A percentile compares a stretch with the other conserved stretches of the same genome.
Conservation (phyloP, 2,113 vertebrate species). For the Cephalopholis sonnerati region DNA sequence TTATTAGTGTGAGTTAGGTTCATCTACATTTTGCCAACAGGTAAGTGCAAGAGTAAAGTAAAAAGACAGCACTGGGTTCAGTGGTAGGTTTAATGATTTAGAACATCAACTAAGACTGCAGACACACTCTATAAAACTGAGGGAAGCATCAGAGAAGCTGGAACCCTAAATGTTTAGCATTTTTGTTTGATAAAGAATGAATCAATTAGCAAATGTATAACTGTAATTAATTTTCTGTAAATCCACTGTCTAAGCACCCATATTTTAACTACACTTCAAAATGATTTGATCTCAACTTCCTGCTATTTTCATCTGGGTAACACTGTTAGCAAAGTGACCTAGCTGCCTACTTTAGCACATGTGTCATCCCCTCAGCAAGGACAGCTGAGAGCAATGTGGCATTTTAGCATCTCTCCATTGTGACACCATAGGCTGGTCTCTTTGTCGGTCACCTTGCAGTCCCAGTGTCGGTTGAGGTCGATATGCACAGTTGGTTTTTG, state of each 20-base stretch:
- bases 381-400: background rate
- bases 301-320: no score
- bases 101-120: no score
- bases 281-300: no score
- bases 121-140: no score
- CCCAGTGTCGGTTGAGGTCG: background rate
- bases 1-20: no score
- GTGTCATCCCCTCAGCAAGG: background rate
- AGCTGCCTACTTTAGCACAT: background rate
- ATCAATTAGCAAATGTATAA: background rate
- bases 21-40: no score
- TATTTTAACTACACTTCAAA: background rate
- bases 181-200: background rate
- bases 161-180: background rate
- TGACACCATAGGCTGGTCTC: background rate
- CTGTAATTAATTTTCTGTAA: background rate
- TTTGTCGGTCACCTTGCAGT: background rate
- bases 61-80: no score
- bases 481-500: constrained; percentile 22
- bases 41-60: no score
- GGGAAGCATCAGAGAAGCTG: no score
- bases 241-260: background rate
- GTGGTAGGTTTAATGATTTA: no score
- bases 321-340: background rate
- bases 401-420: background rate